Evolutionary conservation across 2,888 invertebrate species (phyloP), one percentile per base, ranked within the genome.

Genomic region (Chironomus tentans): DNA sequence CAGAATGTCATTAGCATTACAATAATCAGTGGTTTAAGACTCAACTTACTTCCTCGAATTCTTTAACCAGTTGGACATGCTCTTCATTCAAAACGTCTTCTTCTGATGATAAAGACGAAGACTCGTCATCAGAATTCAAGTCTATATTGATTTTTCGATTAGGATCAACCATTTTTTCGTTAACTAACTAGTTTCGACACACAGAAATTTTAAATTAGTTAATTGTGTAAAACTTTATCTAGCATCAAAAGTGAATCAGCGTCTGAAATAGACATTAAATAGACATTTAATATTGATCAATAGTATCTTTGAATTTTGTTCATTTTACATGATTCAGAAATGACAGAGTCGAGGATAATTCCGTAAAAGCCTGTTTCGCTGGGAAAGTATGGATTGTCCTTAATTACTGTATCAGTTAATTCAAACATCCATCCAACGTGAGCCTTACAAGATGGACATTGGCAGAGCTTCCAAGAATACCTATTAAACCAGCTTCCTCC

Each of bases 401-500:
- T 80, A 70, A 83, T 81, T 10, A 81, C 81, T 22, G 10, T 6
- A 61, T 79, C 79, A 38, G 84, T 79, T 62, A 83, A 86, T 80
- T 87, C 86, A 83, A 88, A 88, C 78, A 86, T 85, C 88, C 88
- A 90, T 68, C 90, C 90, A 50, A 90, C 82, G 79, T 88, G 88
- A 68, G 86, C 84, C 4, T 87, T 86, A 81, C 90, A 90, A 75
- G 86, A 85, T 18, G 88, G 86, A 80, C 90, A 90, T 65, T 87
- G 84, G 79, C 88, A 88, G 75, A 87, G 85, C 70, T 86, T 85
- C 90, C 90, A 90, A 13, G 85, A 85, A 79, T 87, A 89, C 12
- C 89, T 89, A n/a, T 88, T 88, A 81, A 87, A 90, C 89, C 89
- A 90, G 86, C 76, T 84, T 82, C 79, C 87, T 86, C 81, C 85